Evolutionary conservation across 2,113 vertebrate genomes (phyloP), one percentile per base, ranked within the genome.

Genomic region (Pionites leucogaster): DNA sequence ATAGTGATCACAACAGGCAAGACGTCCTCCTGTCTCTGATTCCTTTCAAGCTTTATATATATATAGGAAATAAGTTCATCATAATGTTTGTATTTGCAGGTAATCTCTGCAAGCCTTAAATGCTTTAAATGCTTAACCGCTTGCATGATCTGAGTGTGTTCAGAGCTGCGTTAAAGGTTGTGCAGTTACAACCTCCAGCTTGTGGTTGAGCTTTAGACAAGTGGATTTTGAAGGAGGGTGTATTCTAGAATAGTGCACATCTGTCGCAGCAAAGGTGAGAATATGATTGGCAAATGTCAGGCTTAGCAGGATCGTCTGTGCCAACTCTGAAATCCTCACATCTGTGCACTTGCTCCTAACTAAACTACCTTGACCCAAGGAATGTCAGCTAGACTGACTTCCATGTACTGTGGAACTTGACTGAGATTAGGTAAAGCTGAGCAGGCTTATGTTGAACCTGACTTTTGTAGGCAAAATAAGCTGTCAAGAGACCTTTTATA

Each of bases 121-220:
- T 50, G 18, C 17, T 60, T 55, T 74, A 90, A 67, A 24, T 46
- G 7, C 17, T 60, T 75, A 90, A 70, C 22, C 42, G 18, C 23
- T 75, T 4, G 9, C 25, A 14, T 39, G 46, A 24, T 13, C 39
- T 41, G 33, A 74, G 17, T 12, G 39, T 57, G 33, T 44, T 29
- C 20, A 57, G 47, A 70, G 44, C 5, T 3, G 3, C 75, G 6
- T 42, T 87, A 50, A 62, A 57, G 41, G 24, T 2, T n/a, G 14
- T 46, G 82, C 35, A 85, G 76, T 29, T 33, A 57, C 62, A 39
- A 0, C 33, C 24, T 80, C 1, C 0, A 0, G 35, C 47, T 69
- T 72, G 33, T 31, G 52, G 16, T 6, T 92, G 88, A 76, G 57
- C 35, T 63, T 91, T 46, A 47, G 69, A 27, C 7, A 59, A n/a